Base-by-base conservation (phyloP, 2,888 invertebrate genomes). In the Blastobasis lacticolella region DNA sequence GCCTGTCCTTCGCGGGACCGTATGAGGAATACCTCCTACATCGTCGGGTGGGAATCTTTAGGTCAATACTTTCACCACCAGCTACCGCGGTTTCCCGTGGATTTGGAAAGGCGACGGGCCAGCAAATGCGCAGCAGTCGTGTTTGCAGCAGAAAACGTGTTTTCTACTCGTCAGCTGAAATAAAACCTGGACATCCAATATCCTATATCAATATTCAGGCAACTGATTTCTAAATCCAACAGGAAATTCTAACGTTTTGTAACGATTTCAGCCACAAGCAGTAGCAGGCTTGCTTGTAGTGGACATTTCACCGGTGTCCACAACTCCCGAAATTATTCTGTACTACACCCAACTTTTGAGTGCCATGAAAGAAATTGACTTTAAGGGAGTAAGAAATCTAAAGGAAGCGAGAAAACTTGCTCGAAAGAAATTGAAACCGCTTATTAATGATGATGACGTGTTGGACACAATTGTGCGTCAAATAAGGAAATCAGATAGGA, bases 291-390 rank as follows among this genome's bases (percentile, higher is more conserved):
- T 94, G 38, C 72, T 94, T 45, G 89, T 94, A 1, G 89, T 92
- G 23, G 94, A 94, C 64, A 91, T 93, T 60, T 91, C 93, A 0
- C 94, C 94, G 0, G 68, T 89, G 0, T 83, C 89, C 36, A 79
- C 81, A 0, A 89, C 90, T 49, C 78, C 84, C 0, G 68, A 80
- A 5, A 76, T 89, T 9, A 90, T 91, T 74, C 83, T 87, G 1
- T 67, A 75, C 4, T 85, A 91, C 55, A 91, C 94, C 47, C 79
- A 89, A 49, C 89, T 92, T 0, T 86, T 97, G 83, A 67, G 81
- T 38, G 73, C 81, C 0, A 83, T 86, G 81, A 71, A 73, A 49
- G 53, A 60, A 0, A 60, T 83, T 0, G 57, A 73, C 37, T 81
- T 86, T 46, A 69, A 64, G 42, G 62, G 59, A 1, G 54, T 63